A percentile compares a stretch with the other conserved stretches of the same genome.
Evolutionary conservation across 2,113 vertebrate genomes (phyloP).

Genomic region (Dicerorhinus sumatrensis): DNA sequence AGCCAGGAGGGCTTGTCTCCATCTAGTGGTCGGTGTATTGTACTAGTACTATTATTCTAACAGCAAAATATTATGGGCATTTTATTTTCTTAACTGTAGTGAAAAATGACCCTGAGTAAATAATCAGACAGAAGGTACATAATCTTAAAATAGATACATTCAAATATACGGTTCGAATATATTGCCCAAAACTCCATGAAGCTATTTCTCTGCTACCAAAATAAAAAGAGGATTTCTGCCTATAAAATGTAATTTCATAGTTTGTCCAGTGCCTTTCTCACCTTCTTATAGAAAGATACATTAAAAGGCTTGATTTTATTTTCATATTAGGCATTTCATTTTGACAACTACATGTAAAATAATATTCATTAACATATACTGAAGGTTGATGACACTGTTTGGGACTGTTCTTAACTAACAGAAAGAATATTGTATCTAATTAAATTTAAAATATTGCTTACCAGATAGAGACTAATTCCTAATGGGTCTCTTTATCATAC

Average conservation of each 20-base stretch:
- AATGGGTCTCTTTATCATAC: not conserved
- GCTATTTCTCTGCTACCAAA: not conserved
- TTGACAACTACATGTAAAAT: constrained; percentile 6
- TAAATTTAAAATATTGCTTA: constrained; percentile 11
- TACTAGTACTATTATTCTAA: not conserved
- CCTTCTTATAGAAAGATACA: not conserved
- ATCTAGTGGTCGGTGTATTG: constrained; percentile 80
- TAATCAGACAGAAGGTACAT: not conserved
- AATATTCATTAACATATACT: not conserved
- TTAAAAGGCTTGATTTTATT: constrained; percentile 28
- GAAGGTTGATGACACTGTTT: not conserved
- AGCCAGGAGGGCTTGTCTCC: constrained; percentile 81
- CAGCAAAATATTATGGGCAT: not conserved
- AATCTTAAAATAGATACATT: not conserved
- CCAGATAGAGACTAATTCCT: not conserved
- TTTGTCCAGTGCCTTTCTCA: not conserved
- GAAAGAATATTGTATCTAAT: not conserved
- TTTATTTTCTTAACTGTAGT: not conserved
- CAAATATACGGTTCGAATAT: not conserved
- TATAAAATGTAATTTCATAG: not conserved
- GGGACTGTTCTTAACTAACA: not conserved
- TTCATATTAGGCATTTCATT: not conserved
- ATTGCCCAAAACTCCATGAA: constrained; percentile 5
- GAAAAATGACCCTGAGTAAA: constrained; percentile 31
- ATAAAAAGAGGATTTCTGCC: not conserved